These are phyloP conservation scores for Volucella inflata DNA, from an alignment of 2,888 invertebrate genomes.

Conservation along the genomic window DNA sequence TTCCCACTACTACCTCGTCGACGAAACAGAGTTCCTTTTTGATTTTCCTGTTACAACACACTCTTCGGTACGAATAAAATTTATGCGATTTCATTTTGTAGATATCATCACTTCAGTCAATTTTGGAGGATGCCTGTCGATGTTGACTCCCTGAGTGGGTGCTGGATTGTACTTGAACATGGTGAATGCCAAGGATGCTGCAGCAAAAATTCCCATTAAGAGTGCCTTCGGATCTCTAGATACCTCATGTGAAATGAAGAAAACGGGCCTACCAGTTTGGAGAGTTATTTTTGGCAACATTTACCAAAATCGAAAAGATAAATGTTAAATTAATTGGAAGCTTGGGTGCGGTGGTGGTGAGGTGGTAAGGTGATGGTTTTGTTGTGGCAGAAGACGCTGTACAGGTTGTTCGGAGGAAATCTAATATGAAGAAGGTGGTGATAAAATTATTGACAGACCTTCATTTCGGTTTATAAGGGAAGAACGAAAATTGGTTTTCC, in stretches of 20 bases:
- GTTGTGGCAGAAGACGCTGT: background rate
- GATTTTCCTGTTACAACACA: slow-evolving; percentile 29
- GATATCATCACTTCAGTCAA: slow-evolving; percentile 74
- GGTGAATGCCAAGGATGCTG: background rate
- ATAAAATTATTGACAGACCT: slow-evolving; percentile 63
- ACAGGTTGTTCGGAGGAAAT: background rate
- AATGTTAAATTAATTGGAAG: slow-evolving; percentile 72
- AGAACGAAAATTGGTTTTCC: slow-evolving; percentile 58
- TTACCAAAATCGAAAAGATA: slow-evolving; percentile 55
- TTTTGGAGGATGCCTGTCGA: slow-evolving; percentile 29
- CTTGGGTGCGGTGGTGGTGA: background rate
- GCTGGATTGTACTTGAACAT: too few relatives aligned
- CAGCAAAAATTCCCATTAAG: slow-evolving; percentile 26
- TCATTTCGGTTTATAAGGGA: slow-evolving; percentile 42
- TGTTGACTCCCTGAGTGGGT: slow-evolving; percentile 14
- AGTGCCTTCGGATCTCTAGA: slow-evolving; percentile 42
- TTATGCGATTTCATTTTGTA: slow-evolving; percentile 74
- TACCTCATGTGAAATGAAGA: slow-evolving; percentile 13
- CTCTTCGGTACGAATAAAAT: slow-evolving; percentile 58
- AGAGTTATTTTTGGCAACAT: slow-evolving; percentile 38
- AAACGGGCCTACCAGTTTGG: background rate
- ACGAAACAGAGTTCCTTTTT: slow-evolving; percentile 22
- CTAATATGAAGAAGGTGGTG: slow-evolving; percentile 12
- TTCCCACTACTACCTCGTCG: background rate
- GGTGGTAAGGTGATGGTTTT: background rate